phyloP scores from a whole-genome alignment of 2,797 vertebrate species.

The Momotus momota region DNA sequence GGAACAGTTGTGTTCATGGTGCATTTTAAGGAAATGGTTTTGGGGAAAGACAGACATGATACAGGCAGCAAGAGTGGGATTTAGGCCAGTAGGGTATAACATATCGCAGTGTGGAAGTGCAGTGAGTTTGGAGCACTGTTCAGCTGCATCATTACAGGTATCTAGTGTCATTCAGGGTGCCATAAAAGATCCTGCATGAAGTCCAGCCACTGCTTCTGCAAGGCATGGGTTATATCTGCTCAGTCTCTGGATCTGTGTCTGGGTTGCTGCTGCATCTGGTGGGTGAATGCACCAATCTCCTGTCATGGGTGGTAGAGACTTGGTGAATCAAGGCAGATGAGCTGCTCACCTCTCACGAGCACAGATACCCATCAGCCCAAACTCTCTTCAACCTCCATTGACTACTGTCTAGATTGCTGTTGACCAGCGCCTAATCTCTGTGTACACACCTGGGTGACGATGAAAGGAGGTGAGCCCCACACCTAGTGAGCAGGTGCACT shows the following conservation, averaged over 20 bases:
- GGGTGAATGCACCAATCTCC: neutral
- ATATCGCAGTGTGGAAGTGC: neutral
- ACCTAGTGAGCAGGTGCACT: neutral
- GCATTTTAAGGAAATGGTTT: neutral
- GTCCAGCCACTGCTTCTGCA: neutral
- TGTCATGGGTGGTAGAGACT: rapidly evolving
- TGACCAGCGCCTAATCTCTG: neutral
- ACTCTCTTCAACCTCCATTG: neutral
- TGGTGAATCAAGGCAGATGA: neutral
- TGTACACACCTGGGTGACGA: neutral
- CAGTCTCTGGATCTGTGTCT: neutral
- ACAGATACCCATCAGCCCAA: neutral
- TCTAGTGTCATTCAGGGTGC: neutral
- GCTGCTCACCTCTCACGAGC: neutral
- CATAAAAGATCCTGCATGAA: neutral
- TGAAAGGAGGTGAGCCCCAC: neutral
- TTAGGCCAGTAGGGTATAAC: neutral
- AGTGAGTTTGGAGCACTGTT: neutral
- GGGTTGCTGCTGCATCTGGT: no score
- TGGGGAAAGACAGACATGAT: neutral
- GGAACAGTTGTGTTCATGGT: neutral
- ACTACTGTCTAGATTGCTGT: neutral
- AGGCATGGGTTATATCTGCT: neutral
- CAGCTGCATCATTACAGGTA: neutral
- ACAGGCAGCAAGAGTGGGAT: neutral